Evolutionary conservation across 2,113 vertebrate genomes (phyloP).

Genomic region (Prolemur simus): DNA sequence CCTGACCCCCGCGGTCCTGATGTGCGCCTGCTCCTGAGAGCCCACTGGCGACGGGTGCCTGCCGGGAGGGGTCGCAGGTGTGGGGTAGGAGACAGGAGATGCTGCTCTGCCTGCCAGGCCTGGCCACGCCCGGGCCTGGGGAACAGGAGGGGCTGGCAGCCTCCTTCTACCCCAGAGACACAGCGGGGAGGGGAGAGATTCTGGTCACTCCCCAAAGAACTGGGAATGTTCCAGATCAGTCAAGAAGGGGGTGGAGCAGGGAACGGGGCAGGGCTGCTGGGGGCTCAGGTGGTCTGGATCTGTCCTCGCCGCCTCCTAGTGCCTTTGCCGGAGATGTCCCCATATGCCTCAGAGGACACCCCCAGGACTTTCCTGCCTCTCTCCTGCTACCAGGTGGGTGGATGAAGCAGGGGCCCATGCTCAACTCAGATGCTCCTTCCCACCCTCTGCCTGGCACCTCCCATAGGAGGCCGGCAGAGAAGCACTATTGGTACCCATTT

Average conservation of each 20-base stretch:
- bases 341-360: neutral
- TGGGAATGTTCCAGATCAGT: neutral
- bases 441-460: neutral
- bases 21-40: rapidly evolving
- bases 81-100: neutral
- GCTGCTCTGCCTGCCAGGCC: neutral
- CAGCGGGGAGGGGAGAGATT: neutral
- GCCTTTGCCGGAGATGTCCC: neutral
- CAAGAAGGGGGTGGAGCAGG: neutral
- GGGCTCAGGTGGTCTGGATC: neutral
- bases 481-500: neutral
- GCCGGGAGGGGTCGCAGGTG: rapidly evolving
- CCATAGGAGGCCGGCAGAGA: neutral
- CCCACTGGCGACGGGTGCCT: neutral
- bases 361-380: neutral
- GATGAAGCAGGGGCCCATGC: too few species aligned
- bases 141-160: neutral
- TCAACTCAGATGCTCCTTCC: neutral
- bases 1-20: neutral
- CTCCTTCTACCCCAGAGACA: neutral
- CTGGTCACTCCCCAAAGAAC: constrained; percentile 8
- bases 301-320: neutral
- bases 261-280: neutral
- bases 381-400: neutral
- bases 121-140: neutral